phyloP scores from a whole-genome alignment of 2,113 vertebrate genomes.

The Cricetomys ansorgei region DNA sequence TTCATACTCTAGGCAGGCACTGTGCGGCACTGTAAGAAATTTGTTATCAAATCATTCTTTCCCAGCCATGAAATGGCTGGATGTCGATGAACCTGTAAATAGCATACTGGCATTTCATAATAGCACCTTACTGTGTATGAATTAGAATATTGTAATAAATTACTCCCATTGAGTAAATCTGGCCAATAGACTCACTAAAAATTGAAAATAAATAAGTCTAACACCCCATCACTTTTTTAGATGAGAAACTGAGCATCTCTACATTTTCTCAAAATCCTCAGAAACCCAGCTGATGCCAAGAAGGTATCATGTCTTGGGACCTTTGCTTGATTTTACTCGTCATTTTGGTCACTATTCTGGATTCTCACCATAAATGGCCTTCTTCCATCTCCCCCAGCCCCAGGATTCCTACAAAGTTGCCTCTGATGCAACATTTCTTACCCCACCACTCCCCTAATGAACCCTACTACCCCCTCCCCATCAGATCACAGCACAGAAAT shows the following conservation, averaged over 20 bases:
- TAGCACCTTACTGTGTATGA: background rate
- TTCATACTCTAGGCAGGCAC: background rate
- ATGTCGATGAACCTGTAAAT: background rate
- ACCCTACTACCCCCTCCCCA: too few relatives aligned
- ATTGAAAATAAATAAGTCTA: background rate
- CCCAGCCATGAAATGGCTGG: background rate
- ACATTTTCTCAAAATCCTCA: background rate
- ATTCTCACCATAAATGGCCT: background rate
- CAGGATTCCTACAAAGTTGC: background rate
- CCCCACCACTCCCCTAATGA: background rate
- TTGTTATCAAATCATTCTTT: background rate
- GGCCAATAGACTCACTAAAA: background rate
- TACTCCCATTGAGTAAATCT: conserved; percentile 8
- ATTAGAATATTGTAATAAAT: background rate
- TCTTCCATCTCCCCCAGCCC: background rate
- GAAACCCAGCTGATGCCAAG: background rate
- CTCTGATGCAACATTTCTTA: background rate
- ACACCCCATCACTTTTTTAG: background rate
- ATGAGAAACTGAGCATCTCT: background rate
- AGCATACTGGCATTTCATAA: background rate
- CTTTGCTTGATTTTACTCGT: background rate
- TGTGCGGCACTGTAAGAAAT: conserved; percentile 19
- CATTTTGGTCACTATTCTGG: background rate
- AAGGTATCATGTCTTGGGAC: background rate
- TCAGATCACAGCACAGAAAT: background rate